A percentile compares a stretch with the other conserved stretches of the same genome.
These are phyloP conservation scores for Tribolium castaneum DNA, from an alignment of 1,140 invertebrate species.

Conservation along the genomic window DNA sequence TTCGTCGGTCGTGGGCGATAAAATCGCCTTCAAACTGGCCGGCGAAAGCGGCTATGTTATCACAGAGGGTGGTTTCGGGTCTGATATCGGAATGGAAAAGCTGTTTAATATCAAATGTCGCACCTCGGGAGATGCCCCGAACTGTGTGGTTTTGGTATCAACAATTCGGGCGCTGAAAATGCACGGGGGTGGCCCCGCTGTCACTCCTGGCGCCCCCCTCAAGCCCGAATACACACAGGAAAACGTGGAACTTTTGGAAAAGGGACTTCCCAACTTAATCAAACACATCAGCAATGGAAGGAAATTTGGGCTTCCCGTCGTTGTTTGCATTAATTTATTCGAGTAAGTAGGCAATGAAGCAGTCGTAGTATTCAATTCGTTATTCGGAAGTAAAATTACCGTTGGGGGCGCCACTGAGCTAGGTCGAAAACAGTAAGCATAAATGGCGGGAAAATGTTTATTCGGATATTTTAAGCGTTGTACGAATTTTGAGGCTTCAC, in stretches of 20 bases:
- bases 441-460: too few relatives aligned
- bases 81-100: conserved; percentile 99
- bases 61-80: conserved; percentile 98
- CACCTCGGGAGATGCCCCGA: conserved; percentile 86
- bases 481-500: too few relatives aligned
- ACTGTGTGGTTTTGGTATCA: conserved; percentile 92
- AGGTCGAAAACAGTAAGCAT: too few relatives aligned
- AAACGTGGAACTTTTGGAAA: conserved; percentile 88
- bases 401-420: too few relatives aligned
- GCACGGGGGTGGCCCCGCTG: conserved; percentile 97
- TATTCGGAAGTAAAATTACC: too few relatives aligned
- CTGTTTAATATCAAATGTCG: conserved; percentile 99
- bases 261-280: conserved; percentile 90
- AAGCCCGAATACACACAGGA: conserved; percentile 87
- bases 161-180: conserved; percentile 97
- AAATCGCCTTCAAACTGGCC: conserved; percentile 94
- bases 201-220: conserved; percentile 85
- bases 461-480: too few relatives aligned
- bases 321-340: conserved; percentile 88
- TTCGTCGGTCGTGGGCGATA: conserved; percentile 95
- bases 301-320: conserved; percentile 92
- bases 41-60: conserved; percentile 94
- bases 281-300: conserved; percentile 95
- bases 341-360: too few relatives aligned
- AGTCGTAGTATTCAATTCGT: too few relatives aligned